Evolutionary conservation across 2,797 vertebrate genomes (phyloP).

Genomic region (Microcaecilia unicolor): DNA sequence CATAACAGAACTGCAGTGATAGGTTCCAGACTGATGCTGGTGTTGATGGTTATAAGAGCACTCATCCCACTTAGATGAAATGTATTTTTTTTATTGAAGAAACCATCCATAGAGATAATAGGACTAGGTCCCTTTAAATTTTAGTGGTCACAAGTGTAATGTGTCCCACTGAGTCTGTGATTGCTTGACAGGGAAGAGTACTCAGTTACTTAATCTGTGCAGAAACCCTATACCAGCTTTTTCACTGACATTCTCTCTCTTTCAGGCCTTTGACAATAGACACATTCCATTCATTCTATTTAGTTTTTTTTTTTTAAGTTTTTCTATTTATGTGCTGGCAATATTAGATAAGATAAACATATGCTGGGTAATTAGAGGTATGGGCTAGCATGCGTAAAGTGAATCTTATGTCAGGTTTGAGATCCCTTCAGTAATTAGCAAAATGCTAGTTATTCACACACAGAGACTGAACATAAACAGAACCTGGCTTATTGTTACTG

Average conservation of each 20-base stretch:
- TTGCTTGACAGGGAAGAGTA: conserved; percentile 15
- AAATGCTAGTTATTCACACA: no score
- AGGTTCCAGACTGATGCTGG: conserved; percentile 1
- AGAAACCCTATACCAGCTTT: conserved; percentile 8
- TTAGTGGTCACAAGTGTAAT: background rate
- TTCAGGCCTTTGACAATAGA: no score
- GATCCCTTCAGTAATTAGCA: no score
- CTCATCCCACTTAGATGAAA: background rate
- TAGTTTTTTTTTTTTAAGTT: no score
- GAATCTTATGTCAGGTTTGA: no score
- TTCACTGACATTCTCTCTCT: conserved; percentile 16
- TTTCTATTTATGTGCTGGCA: no score
- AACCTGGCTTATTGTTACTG: no score
- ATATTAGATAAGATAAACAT: no score
- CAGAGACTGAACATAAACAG: no score
- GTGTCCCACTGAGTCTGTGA: background rate
- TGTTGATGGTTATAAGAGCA: conserved; percentile 2
- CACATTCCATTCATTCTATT: no score
- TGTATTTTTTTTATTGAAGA: background rate
- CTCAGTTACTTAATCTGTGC: conserved; percentile 13
- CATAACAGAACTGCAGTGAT: background rate
- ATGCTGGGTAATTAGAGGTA: no score
- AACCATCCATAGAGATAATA: background rate
- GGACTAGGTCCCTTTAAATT: conserved; percentile 10
- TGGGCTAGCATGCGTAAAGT: no score